These are phyloP conservation scores for Drosophila ezoana DNA, from an alignment of 2,888 invertebrate species.

Conservation along the genomic window DNA sequence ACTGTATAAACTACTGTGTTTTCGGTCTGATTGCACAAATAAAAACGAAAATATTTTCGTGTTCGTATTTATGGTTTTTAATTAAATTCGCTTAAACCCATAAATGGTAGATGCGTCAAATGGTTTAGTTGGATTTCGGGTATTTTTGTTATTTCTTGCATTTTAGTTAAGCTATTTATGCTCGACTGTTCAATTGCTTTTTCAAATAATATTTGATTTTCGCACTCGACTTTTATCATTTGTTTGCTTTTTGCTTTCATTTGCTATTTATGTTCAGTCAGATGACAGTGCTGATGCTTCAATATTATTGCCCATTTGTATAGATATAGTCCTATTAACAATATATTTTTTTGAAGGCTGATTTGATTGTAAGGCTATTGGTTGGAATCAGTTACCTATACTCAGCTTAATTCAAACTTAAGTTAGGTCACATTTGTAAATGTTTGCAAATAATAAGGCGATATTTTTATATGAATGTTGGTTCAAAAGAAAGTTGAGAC, in stretches of 20 bases:
- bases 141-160: neutral
- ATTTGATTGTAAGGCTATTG: too few species aligned
- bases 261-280: neutral
- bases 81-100: slow-evolving; percentile 27
- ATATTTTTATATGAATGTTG: too few species aligned
- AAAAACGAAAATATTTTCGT: slow-evolving; percentile 1
- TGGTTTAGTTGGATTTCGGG: neutral
- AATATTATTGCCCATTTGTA: too few species aligned
- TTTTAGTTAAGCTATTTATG: slow-evolving; percentile 3
- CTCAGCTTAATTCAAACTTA: too few species aligned
- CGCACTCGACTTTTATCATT: neutral
- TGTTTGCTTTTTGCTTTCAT: neutral
- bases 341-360: too few species aligned
- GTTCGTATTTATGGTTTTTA: slow-evolving; percentile 30
- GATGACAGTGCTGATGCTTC: neutral
- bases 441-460: too few species aligned
- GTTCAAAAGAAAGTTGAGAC: too few species aligned
- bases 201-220: neutral
- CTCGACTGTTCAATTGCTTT: neutral
- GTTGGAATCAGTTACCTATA: too few species aligned
- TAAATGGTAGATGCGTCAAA: slow-evolving; percentile 8
- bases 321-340: too few species aligned
- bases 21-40: slow-evolving; percentile 21
- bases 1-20: neutral
- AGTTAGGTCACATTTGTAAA: too few species aligned